phyloP scores from a whole-genome alignment of 1,140 invertebrate genomes.

The Ptiloglossa arizonensis region DNA sequence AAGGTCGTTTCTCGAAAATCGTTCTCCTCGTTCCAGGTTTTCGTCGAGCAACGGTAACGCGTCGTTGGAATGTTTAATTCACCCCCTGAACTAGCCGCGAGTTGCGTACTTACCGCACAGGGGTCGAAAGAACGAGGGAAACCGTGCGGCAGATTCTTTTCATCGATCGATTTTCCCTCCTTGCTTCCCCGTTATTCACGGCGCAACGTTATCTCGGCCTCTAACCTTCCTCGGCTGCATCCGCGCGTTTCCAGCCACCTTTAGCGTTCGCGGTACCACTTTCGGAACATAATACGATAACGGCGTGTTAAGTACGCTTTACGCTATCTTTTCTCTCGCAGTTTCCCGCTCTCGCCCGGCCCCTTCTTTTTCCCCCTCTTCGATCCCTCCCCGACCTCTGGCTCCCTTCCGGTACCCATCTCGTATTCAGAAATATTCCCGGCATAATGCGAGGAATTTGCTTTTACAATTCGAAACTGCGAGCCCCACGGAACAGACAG shows the following conservation, averaged over 20 bases:
- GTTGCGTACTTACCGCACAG: constrained; percentile 7
- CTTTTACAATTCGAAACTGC: neutral
- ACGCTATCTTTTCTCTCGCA: neutral
- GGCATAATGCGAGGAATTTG: neutral
- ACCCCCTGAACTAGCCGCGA: neutral
- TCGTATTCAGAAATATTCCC: constrained; percentile 3
- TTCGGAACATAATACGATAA: constrained; percentile 52
- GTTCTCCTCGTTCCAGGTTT: neutral
- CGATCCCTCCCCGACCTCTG: neutral
- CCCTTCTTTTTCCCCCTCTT: neutral
- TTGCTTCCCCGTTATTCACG: constrained; percentile 36
- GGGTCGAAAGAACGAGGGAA: neutral
- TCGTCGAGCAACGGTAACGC: neutral
- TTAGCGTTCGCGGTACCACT: constrained; percentile 42
- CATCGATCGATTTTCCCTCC: constrained; percentile 38
- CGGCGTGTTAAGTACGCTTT: constrained; percentile 46
- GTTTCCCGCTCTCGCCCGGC: neutral
- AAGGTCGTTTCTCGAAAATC: neutral
- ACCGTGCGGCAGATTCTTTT: constrained; percentile 28
- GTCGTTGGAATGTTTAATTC: neutral
- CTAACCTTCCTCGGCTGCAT: constrained; percentile 7
- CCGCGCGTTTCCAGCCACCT: constrained; percentile 27
- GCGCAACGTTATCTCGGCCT: constrained; percentile 41
- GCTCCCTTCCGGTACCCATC: neutral
- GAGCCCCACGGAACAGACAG: neutral